Base-by-base conservation (phyloP, 2,797 vertebrate species). In the Aselliscus stoliczkanus region DNA sequence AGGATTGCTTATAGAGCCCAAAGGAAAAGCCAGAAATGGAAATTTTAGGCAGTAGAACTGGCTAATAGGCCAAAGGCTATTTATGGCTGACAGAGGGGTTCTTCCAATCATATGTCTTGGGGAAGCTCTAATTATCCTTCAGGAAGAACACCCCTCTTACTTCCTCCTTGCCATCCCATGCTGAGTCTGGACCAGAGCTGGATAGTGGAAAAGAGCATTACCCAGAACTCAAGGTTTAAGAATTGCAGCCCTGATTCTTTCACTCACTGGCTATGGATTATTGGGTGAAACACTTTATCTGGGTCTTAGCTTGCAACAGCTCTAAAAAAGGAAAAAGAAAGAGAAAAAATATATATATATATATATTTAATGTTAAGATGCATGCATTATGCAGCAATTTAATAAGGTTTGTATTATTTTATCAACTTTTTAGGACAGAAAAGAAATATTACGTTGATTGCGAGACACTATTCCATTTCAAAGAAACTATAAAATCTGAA, bases 401-500 rank as follows among this genome's bases (percentile, higher is more conserved):
- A 88, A 52, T 79, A 85, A 44, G n/a, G 18, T 58, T 93, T 82
- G 1, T 54, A 73, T 79, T 83, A 23, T 54, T 29, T 67, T 93
- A n/a, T 86, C 9, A 95, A 69, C 8, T 92, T 93, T 77, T 93
- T 21, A 70, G 44, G 13, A 85, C 84, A 70, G n/a, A 82, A 82
- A 7, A 47, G 6, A 76, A 88, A 73, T 76, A 86, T 11, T 47
- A 7, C 77, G 17, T 88, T 85, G 47, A 80, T 69, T 85, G 1
- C 77, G 85, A 73, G 31, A 60, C 14, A 88, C 9, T 81, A 39
- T 80, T 93, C 12, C 54, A 89, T 85, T 92, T 72, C n/a, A 88
- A 89, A 93, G 25, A 72, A 90, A 85, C 85, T 56, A 13, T 88
- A 64, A 56, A 93, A 65, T 72, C 12, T 88, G 56, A 95, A 93